A percentile compares a stretch with the other conserved stretches of the same genome.
These are phyloP conservation scores for Cephus runcator DNA, from an alignment of 2,888 invertebrate species.

Conservation along the genomic window DNA sequence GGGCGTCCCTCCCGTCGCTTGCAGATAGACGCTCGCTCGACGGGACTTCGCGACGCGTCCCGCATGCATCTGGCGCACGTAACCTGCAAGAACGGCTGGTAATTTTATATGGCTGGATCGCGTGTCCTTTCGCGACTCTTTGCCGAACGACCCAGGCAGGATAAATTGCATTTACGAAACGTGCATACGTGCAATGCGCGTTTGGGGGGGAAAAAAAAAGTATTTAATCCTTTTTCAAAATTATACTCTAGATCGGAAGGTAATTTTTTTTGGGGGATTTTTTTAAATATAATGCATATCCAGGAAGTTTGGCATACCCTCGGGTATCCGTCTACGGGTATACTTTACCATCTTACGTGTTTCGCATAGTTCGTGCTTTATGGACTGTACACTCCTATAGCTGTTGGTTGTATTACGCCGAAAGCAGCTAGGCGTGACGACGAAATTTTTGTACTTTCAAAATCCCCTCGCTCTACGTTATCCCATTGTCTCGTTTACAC, in stretches of 20 bases:
- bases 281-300: background rate
- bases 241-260: background rate
- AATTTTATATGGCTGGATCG: background rate
- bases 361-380: background rate
- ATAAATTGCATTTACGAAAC: background rate
- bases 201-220: too few relatives aligned
- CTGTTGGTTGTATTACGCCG: background rate
- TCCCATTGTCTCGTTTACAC: background rate
- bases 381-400: background rate
- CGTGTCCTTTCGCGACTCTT: background rate
- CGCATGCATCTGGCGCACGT: background rate
- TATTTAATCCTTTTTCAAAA: too few relatives aligned
- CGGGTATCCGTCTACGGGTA: too few relatives aligned
- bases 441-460: background rate
- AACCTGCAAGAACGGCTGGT: background rate
- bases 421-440: background rate
- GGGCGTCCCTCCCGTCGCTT: too few relatives aligned
- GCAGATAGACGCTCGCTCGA: too few relatives aligned
- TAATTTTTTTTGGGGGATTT: background rate
- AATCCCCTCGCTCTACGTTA: background rate
- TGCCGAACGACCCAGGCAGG: background rate
- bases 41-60: too few relatives aligned
- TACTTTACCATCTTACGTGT: background rate
- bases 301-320: background rate
- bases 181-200: background rate